phyloP scores from a whole-genome alignment of 2,113 vertebrate species.

The Pituophis catenifer region DNA sequence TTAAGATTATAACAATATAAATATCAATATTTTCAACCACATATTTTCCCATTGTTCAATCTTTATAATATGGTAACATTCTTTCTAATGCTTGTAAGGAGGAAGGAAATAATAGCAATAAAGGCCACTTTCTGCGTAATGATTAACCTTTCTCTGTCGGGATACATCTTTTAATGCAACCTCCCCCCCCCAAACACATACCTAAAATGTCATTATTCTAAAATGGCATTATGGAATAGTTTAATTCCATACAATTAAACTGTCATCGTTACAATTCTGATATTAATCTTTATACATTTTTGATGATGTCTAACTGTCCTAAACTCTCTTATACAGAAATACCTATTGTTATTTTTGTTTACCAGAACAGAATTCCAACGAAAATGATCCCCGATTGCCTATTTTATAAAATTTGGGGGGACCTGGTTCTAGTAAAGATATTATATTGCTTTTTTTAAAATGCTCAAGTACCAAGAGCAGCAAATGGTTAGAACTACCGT shows the following conservation, averaged over 20 bases:
- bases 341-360: not conserved
- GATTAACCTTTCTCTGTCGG: not conserved
- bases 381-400: not conserved
- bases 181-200: not conserved
- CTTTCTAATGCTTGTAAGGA: not conserved
- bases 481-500: not conserved
- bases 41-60: not conserved
- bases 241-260: not conserved
- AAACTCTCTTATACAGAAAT: not conserved
- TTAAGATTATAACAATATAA: not conserved
- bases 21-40: not conserved
- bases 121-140: not conserved
- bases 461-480: not conserved
- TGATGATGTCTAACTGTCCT: not conserved
- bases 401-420: not conserved
- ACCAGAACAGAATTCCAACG: not conserved
- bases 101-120: not conserved
- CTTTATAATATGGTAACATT: not conserved
- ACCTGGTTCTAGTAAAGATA: not conserved
- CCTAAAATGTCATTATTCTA: not conserved
- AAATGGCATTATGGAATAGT: too few relatives aligned
- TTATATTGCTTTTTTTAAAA: not conserved
- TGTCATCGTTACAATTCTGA: not conserved
- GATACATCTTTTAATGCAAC: not conserved
- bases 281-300: not conserved